Evolutionary conservation across 2,113 vertebrate genomes (phyloP).

Genomic region (Piprites chloris): DNA sequence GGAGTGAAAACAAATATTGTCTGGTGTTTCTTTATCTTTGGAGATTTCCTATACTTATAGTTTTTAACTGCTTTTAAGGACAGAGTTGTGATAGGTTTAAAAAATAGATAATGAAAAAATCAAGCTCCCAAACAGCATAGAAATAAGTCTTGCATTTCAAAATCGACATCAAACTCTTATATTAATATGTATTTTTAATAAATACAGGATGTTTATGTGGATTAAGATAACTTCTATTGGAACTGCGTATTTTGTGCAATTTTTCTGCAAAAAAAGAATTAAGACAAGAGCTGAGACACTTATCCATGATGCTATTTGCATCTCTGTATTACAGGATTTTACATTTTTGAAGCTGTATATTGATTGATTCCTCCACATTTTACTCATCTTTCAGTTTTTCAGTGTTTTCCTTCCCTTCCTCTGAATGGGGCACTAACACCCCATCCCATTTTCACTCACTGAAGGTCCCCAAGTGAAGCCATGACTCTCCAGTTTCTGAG

Average conservation of each 20-base stretch:
- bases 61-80: not conserved
- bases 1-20: not conserved
- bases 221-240: not conserved
- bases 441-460: not conserved
- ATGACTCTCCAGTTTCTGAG: not conserved
- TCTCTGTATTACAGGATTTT: not conserved
- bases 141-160: not conserved
- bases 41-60: not conserved
- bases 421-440: not conserved
- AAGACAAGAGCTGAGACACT: not conserved
- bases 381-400: not conserved
- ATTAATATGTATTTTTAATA: not conserved
- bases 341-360: not conserved
- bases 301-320: not conserved
- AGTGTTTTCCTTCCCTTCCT: not conserved
- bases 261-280: not conserved
- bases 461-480: not conserved
- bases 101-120: not conserved
- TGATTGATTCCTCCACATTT: not conserved
- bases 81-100: not conserved
- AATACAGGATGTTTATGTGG: not conserved
- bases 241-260: not conserved
- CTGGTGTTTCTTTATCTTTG: not conserved
- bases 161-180: not conserved
- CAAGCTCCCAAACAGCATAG: not conserved